A percentile compares a stretch with the other conserved stretches of the same genome.
Conservation (phyloP, 2,113 vertebrate species). For the Nothoprocta pentlandii region DNA sequence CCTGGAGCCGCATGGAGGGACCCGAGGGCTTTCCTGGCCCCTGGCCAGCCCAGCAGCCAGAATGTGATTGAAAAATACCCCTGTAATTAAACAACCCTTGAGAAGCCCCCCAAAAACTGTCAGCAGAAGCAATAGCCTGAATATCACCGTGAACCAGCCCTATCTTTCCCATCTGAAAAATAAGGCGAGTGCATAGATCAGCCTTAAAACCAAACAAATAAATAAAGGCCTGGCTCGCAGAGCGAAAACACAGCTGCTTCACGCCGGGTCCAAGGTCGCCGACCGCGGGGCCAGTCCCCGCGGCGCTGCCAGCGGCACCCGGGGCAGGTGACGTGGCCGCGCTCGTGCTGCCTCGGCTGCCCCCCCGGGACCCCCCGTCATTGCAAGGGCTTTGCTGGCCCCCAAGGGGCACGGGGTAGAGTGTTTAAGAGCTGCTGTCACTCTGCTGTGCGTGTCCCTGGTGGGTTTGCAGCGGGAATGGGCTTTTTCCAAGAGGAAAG, state of each 20-base stretch:
- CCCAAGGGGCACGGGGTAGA: too few relatives aligned
- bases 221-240: neutral
- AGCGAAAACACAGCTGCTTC: slow-evolving; percentile 27
- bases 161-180: neutral
- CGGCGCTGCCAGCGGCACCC: rapidly evolving
- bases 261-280: neutral
- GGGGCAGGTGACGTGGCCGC: neutral
- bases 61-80: neutral
- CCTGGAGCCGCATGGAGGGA: neutral
- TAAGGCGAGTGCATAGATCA: neutral
- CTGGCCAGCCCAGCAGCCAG: neutral
- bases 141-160: neutral
- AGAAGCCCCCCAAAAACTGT: neutral
- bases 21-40: too few relatives aligned
- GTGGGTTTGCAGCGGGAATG: neutral
- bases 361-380: too few relatives aligned
- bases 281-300: neutral
- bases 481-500: neutral
- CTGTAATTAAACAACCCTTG: neutral
- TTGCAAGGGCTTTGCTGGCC: too few relatives aligned
- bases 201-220: neutral
- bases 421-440: too few relatives aligned
- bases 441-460: neutral
- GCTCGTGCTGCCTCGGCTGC: neutral
- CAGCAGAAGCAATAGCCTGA: neutral